phyloP scores from a whole-genome alignment of 2,797 vertebrate species.

The Mallotus villosus region DNA sequence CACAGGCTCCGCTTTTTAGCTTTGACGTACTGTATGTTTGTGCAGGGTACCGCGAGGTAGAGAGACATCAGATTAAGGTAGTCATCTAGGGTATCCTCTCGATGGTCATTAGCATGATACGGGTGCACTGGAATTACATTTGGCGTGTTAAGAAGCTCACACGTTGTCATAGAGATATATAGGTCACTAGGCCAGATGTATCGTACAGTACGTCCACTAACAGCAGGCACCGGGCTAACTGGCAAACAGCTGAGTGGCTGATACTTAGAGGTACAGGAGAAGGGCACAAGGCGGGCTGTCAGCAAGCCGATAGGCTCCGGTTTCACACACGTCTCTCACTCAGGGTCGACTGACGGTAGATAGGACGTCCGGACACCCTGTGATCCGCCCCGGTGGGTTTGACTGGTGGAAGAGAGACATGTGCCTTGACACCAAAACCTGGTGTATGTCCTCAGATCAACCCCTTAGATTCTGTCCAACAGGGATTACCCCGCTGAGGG shows the following conservation, averaged over 20 bases:
- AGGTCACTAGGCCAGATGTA: background rate
- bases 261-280: background rate
- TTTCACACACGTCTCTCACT: constrained; percentile 27
- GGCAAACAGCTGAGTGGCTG: background rate
- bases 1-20: too few relatives aligned
- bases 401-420: background rate
- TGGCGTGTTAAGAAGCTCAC: constrained; percentile 2
- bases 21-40: too few relatives aligned
- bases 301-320: constrained; percentile 17
- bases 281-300: constrained; percentile 9
- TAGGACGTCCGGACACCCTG: constrained; percentile 11
- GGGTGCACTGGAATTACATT: background rate
- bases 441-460: background rate
- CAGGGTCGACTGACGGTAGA: constrained; percentile 6
- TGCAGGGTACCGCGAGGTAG: too few relatives aligned
- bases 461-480: background rate
- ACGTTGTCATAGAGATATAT: constrained; percentile 1
- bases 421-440: background rate
- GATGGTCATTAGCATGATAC: background rate
- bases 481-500: background rate
- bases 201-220: background rate
- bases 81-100: background rate
- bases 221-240: background rate
- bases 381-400: constrained; percentile 10
- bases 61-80: background rate